phyloP scores from a whole-genome alignment of 1,140 invertebrate genomes.

The Coenobita brevimanus region DNA sequence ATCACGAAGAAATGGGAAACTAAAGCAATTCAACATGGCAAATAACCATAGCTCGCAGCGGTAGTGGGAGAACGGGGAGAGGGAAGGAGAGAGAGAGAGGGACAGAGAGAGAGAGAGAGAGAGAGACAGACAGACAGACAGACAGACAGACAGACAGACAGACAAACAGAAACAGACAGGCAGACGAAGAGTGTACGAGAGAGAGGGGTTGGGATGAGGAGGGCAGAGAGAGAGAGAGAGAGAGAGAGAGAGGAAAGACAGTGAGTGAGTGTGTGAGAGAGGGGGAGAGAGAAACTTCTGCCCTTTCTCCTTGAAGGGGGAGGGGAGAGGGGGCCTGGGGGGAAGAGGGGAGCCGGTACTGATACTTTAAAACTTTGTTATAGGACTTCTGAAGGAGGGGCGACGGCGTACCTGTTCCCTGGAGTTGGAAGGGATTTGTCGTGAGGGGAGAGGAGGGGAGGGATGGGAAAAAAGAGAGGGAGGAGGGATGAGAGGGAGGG shows the following conservation, averaged over 20 bases:
- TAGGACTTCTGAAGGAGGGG: constrained; percentile 32
- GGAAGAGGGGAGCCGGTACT: constrained; percentile 46
- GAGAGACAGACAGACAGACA: too few relatives aligned
- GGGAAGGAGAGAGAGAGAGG: too few relatives aligned
- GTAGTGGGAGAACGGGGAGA: constrained; percentile 36
- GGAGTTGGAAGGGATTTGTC: constrained; percentile 35
- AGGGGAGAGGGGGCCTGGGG: too few relatives aligned
- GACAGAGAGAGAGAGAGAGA: too few relatives aligned
- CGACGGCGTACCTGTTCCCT: constrained; percentile 34
- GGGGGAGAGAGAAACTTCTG: constrained; percentile 16
- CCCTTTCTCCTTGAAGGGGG: constrained; percentile 35
- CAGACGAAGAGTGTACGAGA: too few relatives aligned
- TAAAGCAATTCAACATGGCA: constrained; percentile 59
- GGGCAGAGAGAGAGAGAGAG: not conserved
- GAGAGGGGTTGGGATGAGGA: too few relatives aligned
- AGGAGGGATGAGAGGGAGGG: not conserved
- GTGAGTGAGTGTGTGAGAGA: not conserved
- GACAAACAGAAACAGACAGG: too few relatives aligned
- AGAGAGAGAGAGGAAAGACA: too few relatives aligned
- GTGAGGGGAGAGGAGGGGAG: not conserved
- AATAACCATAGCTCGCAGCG: constrained; percentile 54
- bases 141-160: too few relatives aligned
- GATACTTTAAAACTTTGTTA: constrained; percentile 63
- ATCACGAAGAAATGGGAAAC: constrained; percentile 36
- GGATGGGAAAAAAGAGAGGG: not conserved